These are phyloP conservation scores for Ruditapes philippinarum DNA, from an alignment of 1,140 invertebrate species.

Conservation along the genomic window DNA sequence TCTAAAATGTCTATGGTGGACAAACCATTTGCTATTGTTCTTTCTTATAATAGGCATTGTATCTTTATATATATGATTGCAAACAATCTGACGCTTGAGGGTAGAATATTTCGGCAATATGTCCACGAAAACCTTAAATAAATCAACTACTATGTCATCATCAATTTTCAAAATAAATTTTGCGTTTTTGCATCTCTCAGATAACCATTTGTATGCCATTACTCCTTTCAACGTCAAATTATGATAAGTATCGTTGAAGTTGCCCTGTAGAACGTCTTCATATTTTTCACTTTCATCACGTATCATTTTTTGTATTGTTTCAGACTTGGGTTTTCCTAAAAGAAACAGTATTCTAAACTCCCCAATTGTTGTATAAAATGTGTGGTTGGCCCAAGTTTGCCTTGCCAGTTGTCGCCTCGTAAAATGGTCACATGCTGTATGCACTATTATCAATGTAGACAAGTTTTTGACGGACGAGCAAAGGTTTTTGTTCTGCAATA, in stretches of 20 bases:
- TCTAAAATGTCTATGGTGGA: constrained; percentile 66
- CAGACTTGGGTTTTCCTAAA: constrained; percentile 89
- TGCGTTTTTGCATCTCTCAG: constrained; percentile 1
- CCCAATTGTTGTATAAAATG: constrained; percentile 61
- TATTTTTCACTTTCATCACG: constrained; percentile 72
- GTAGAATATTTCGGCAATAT: constrained; percentile 2
- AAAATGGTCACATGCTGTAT: constrained; percentile 77
- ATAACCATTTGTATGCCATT: constrained; percentile 89
- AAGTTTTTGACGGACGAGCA: constrained; percentile 69
- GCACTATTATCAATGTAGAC: constrained; percentile 77
- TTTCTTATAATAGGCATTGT: constrained; percentile 11
- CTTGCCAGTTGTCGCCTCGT: constrained; percentile 75
- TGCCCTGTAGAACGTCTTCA: constrained; percentile 83
- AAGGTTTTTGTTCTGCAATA: constrained; percentile 73
- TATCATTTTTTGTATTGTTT: constrained; percentile 64
- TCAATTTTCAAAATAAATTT: constrained; percentile 88
- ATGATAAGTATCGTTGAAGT: constrained; percentile 82
- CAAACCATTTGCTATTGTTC: constrained; percentile 71
- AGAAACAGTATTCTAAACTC: constrained; percentile 89
- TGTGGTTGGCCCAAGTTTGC: constrained; percentile 82
- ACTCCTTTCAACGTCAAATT: constrained; percentile 89
- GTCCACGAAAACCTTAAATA: constrained; percentile 46
- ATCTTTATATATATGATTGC: constrained; percentile 4
- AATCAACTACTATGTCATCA: constrained; percentile 54
- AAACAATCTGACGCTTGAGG: constrained; percentile 62